Conservation (phyloP, 2,888 invertebrate genomes). For the Ochropleura plecta region DNA sequence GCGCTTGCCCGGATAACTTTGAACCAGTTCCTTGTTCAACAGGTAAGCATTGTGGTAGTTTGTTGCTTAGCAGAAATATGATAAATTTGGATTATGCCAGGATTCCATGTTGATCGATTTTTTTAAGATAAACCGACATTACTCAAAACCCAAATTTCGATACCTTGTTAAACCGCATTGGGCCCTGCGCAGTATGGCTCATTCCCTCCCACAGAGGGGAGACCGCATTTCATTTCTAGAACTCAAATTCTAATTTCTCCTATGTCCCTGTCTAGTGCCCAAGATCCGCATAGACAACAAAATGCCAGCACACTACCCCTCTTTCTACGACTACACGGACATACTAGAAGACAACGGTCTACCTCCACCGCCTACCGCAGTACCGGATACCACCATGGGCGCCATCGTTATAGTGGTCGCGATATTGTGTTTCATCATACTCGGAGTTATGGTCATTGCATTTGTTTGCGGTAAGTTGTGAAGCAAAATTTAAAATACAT, state of each 20-base stretch:
- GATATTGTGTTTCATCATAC: conserved; percentile 68
- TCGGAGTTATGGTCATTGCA: conserved; percentile 67
- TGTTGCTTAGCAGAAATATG: background rate
- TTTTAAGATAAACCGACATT: background rate
- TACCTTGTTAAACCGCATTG: background rate
- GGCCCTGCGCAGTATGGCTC: background rate
- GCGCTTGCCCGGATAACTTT: conserved; percentile 94
- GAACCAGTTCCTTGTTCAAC: conserved; percentile 89
- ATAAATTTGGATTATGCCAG: background rate
- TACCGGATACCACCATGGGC: conserved; percentile 71
- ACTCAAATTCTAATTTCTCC: background rate
- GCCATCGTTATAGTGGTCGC: conserved; percentile 73
- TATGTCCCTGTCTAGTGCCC: conserved; percentile 74
- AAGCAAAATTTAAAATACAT: background rate
- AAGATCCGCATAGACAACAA: conserved; percentile 75
- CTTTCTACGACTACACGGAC: conserved; percentile 84
- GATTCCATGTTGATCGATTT: background rate
- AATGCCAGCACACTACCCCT: conserved; percentile 84
- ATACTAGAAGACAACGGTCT: conserved; percentile 65
- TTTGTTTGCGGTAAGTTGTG: conserved; percentile 73
- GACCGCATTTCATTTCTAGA: background rate
- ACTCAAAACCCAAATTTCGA: background rate
- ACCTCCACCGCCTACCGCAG: conserved; percentile 72
- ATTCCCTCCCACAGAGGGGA: too few species aligned
- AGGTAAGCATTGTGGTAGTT: conserved; percentile 78